These are phyloP conservation scores for Brienomyrus brachyistius DNA, from an alignment of 2,113 vertebrate species.

Conservation along the genomic window DNA sequence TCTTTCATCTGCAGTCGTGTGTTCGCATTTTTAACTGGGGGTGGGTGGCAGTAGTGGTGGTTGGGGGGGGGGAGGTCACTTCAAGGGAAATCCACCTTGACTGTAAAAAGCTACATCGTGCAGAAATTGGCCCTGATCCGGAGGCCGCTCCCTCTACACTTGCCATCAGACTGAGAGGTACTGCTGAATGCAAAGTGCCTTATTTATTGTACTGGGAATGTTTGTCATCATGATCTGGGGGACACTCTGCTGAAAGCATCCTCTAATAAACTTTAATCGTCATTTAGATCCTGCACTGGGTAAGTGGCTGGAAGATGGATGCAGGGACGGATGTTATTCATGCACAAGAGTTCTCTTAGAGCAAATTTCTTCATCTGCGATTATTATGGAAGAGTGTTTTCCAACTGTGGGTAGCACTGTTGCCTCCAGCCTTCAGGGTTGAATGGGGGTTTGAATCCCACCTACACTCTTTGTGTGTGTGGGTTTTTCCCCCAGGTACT, in stretches of 20 bases:
- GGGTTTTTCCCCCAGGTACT: background rate
- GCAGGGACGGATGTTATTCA: background rate
- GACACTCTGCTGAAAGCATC: background rate
- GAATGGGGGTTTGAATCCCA: background rate
- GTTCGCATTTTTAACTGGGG: background rate
- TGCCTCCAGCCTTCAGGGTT: background rate
- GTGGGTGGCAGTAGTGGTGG: background rate
- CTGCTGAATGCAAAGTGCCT: background rate
- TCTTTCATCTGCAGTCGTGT: slow-evolving; percentile 4
- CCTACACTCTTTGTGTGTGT: background rate
- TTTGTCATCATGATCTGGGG: background rate
- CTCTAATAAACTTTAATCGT: background rate
- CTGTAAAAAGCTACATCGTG: background rate
- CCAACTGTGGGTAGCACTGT: background rate
- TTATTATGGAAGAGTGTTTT: background rate
- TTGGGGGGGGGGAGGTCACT: background rate
- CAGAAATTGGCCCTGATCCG: background rate
- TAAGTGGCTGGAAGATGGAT: background rate
- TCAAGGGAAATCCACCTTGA: background rate
- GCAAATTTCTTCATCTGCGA: background rate
- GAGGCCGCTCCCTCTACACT: background rate
- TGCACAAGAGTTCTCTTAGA: background rate
- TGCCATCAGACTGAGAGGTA: background rate
- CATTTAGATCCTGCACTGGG: background rate
- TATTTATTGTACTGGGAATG: background rate